Percentiles rank a stretch among this genome's conserved stretches.
Conservation (phyloP, 2,113 vertebrate genomes). For the Tachysurus vachellii region DNA sequence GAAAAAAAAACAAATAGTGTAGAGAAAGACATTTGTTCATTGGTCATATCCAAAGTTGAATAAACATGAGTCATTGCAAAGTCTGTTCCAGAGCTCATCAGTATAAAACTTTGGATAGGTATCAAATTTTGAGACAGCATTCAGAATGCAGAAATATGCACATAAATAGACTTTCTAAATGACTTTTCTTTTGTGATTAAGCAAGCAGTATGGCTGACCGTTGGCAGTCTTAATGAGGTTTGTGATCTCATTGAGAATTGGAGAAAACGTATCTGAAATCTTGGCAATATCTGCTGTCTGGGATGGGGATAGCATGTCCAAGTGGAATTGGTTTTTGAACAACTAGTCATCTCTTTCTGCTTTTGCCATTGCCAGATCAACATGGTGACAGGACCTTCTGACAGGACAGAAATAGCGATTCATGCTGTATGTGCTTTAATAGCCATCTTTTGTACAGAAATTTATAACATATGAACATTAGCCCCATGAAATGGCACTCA, state of each 20-base stretch:
- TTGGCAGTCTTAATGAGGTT: not conserved
- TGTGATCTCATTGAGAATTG: not conserved
- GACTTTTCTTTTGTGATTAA: not conserved
- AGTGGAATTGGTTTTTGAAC: not conserved
- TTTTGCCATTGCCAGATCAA: not conserved
- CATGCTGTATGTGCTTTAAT: slow-evolving; percentile 27
- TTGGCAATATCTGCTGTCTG: not conserved
- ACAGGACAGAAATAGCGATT: slow-evolving; percentile 33
- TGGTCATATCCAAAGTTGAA: not conserved
- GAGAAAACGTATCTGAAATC: not conserved
- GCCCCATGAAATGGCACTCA: not conserved
- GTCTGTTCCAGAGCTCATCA: not conserved
- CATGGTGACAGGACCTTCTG: not conserved
- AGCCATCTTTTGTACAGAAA: not conserved
- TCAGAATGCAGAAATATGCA: not conserved
- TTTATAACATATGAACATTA: slow-evolving; percentile 12
- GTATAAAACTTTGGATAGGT: not conserved
- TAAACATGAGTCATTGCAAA: not conserved
- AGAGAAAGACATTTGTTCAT: not conserved
- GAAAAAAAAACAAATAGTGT: not conserved
- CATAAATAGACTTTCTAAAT: not conserved
- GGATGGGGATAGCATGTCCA: not conserved
- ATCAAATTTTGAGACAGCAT: not conserved
- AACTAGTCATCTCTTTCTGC: not conserved
- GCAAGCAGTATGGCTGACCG: not conserved